phyloP scores from a whole-genome alignment of 2,797 vertebrate species.

The Nannoperca obscura region DNA sequence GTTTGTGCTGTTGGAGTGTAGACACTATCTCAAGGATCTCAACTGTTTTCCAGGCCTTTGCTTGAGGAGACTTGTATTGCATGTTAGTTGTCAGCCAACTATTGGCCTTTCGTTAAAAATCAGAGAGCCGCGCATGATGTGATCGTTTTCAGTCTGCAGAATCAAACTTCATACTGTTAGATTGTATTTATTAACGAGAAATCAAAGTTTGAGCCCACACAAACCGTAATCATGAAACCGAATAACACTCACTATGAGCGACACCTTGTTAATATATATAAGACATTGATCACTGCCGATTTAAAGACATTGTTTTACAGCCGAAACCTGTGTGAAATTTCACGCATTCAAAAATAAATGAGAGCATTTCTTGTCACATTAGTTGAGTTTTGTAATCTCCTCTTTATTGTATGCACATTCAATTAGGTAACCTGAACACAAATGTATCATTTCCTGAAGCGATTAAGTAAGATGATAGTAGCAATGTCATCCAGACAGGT shows the following conservation, averaged over 20 bases:
- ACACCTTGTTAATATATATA: too few relatives aligned
- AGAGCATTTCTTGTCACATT: neutral
- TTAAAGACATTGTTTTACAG: neutral
- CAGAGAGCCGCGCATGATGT: neutral
- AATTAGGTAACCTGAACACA: neutral
- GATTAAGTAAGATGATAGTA: neutral
- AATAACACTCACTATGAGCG: neutral
- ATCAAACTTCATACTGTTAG: constrained; percentile 20
- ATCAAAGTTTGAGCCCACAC: constrained; percentile 32
- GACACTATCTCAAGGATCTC: neutral
- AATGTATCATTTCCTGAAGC: too few relatives aligned
- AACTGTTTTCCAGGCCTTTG: neutral
- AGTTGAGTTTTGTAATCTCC: neutral
- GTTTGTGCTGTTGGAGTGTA: constrained; percentile 23
- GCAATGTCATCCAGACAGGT: neutral
- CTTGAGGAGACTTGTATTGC: neutral
- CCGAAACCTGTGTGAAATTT: too few relatives aligned
- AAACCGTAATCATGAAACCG: constrained; percentile 19
- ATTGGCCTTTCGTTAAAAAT: constrained; percentile 1
- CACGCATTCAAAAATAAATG: neutral
- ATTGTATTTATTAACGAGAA: constrained; percentile 28
- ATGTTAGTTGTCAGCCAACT: neutral
- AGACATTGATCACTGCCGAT: too few relatives aligned
- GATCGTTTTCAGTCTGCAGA: neutral
- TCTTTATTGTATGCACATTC: neutral